Evolutionary conservation across 92 coral and sea anemone genomes (phyloP).

Genomic region (Paragorgia papillata): DNA sequence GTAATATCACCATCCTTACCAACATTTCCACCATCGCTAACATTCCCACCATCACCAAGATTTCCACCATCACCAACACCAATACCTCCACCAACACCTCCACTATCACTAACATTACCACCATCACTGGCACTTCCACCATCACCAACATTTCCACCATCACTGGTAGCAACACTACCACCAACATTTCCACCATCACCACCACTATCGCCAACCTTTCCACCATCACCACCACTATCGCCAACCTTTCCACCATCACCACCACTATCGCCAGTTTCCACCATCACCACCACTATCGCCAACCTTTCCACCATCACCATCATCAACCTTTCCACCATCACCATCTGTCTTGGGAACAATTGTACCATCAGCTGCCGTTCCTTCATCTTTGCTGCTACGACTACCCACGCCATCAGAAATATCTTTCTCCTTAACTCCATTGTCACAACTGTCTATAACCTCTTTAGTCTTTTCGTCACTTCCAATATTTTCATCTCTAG

Average conservation of each 20-base stretch:
- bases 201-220: background rate
- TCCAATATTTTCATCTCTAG: background rate
- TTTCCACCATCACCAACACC: too few relatives aligned
- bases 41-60: too few relatives aligned
- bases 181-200: background rate
- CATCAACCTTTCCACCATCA: constrained; percentile 7
- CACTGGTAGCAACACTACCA: background rate
- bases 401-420: too few relatives aligned
- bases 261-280: background rate
- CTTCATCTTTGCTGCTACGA: too few relatives aligned
- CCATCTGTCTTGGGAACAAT: too few relatives aligned
- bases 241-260: constrained; percentile 2
- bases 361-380: too few relatives aligned
- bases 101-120: background rate
- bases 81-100: background rate
- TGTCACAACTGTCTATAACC: background rate
- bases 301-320: background rate
- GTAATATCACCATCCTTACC: background rate
- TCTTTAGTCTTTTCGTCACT: background rate
- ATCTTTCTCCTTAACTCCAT: too few relatives aligned
- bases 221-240: background rate
- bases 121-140: background rate
- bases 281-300: background rate
- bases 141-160: background rate
- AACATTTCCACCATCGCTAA: too few relatives aligned